A percentile compares a stretch with the other conserved stretches of the same genome.
These are phyloP conservation scores for Sebastes oblongus DNA, from an alignment of 2,797 vertebrate genomes.

Conservation along the genomic window DNA sequence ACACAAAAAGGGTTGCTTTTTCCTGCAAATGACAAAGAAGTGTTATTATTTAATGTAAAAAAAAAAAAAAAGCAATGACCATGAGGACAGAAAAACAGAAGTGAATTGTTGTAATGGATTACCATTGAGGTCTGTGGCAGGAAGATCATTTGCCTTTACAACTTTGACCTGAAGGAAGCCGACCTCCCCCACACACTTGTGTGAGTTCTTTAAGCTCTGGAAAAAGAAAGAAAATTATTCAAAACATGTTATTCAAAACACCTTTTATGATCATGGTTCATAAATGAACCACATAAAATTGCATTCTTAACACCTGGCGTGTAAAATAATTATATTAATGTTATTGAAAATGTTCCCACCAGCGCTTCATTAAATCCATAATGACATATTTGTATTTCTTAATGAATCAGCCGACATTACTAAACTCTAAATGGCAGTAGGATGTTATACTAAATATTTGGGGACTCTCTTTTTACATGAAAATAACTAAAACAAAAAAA, in stretches of 20 bases:
- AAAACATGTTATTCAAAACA: not conserved
- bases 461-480: not conserved
- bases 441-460: not conserved
- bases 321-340: not conserved
- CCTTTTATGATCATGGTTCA: not conserved
- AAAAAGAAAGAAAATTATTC: not conserved
- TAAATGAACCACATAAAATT: not conserved
- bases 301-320: not conserved
- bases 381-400: not conserved
- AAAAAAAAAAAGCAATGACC: not conserved
- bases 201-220: slow-evolving; percentile 87
- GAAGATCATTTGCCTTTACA: slow-evolving; percentile 89
- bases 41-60: not conserved
- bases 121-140: slow-evolving; percentile 94
- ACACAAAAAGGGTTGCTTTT: slow-evolving; percentile 95
- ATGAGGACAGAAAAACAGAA: not conserved
- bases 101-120: slow-evolving; percentile 34
- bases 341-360: not conserved
- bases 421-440: not conserved
- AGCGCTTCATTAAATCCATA: not conserved
- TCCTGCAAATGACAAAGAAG: slow-evolving; percentile 75
- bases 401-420: not conserved
- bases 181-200: slow-evolving; percentile 84
- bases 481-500: slow-evolving; percentile 25
- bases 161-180: slow-evolving; percentile 96